Conservation (phyloP, 2,888 invertebrate species). For the Leucoptera coffeella region DNA sequence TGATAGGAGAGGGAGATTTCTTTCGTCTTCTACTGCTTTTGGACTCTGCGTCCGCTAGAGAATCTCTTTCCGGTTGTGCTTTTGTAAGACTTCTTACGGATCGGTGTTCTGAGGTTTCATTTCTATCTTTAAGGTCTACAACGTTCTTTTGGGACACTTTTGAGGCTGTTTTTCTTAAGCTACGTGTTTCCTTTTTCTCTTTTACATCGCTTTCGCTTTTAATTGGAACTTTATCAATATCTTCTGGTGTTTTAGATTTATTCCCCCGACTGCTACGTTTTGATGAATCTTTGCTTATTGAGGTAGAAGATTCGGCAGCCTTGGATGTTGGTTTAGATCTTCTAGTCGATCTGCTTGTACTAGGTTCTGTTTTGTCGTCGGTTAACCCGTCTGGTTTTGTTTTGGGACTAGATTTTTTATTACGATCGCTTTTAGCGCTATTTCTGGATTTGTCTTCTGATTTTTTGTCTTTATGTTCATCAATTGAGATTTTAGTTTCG, state of each 20-base stretch:
- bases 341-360: background rate
- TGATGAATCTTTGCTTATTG: too few relatives aligned
- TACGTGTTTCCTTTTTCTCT: conserved; percentile 9
- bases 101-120: background rate
- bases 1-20: too few relatives aligned
- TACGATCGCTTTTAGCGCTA: conserved; percentile 3
- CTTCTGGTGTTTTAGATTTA: conserved; percentile 4
- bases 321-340: background rate
- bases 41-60: too few relatives aligned
- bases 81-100: background rate
- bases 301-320: too few relatives aligned
- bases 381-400: conserved; percentile 4
- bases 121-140: background rate
- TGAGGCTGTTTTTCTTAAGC: conserved; percentile 4
- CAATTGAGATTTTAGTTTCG: too few relatives aligned
- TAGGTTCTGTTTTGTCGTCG: conserved; percentile 1
- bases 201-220: conserved; percentile 15
- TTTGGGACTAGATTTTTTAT: conserved; percentile 6
- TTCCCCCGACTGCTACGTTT: too few relatives aligned
- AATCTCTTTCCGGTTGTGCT: background rate
- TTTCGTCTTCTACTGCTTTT: too few relatives aligned
- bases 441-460: conserved; percentile 5
- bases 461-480: background rate
- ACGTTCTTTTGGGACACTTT: conserved; percentile 1
- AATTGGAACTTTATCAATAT: conserved; percentile 12